These are phyloP conservation scores for Fundulus diaphanus DNA, from an alignment of 2,797 vertebrate genomes.

Conservation along the genomic window DNA sequence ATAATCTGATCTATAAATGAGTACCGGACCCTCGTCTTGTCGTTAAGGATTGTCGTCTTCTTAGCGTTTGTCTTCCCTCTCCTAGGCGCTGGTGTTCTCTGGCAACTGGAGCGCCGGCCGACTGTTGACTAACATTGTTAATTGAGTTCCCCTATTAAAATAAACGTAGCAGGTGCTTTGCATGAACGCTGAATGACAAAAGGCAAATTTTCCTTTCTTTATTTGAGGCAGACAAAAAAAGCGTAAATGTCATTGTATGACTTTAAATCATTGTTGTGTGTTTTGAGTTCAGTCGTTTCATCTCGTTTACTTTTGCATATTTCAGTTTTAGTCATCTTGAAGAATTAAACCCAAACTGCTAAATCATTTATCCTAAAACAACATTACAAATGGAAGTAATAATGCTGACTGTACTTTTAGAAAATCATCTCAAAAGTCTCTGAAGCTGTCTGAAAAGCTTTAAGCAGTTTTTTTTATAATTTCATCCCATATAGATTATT, in stretches of 20 bases:
- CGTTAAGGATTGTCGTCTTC: not conserved
- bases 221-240: not conserved
- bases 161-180: not conserved
- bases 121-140: not conserved
- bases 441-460: no score
- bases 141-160: not conserved
- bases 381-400: not conserved
- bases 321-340: not conserved
- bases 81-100: not conserved
- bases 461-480: no score
- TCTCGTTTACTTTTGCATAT: not conserved
- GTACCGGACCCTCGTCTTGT: not conserved
- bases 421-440: no score
- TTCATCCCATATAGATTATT: not conserved
- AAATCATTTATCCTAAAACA: not conserved
- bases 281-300: not conserved
- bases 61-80: not conserved
- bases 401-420: not conserved
- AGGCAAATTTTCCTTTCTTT: constrained; percentile 1
- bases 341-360: not conserved
- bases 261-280: not conserved
- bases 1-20: not conserved
- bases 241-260: not conserved
- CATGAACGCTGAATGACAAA: not conserved
- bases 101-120: not conserved